A percentile compares a stretch with the other conserved stretches of the same genome.
These are phyloP conservation scores for Gymnarchus niloticus DNA, from an alignment of 2,113 vertebrate genomes.

Conservation along the genomic window DNA sequence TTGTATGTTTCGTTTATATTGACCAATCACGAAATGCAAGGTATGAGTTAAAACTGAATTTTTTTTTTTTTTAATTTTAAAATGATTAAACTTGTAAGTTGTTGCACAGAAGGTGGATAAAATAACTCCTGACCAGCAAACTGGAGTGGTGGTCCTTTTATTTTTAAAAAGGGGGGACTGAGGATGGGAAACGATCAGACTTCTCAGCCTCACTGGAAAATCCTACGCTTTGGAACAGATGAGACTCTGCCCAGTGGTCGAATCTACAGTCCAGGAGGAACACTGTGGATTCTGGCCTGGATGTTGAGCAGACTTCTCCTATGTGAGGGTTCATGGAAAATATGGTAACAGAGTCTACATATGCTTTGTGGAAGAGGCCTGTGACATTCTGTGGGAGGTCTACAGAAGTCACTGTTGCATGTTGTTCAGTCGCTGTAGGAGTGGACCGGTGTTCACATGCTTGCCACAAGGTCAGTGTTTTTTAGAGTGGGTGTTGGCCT, in stretches of 20 bases:
- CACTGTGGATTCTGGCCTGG: background rate
- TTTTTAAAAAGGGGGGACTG: too few relatives aligned
- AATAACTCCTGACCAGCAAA: too few relatives aligned
- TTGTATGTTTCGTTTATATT: background rate
- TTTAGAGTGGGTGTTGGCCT: background rate
- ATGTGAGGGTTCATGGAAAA: background rate
- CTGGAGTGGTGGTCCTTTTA: too few relatives aligned
- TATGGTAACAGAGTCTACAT: background rate
- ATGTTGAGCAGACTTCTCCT: background rate
- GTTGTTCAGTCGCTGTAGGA: background rate
- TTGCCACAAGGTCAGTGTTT: background rate
- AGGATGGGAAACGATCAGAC: too few relatives aligned
- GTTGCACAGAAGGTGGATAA: too few relatives aligned
- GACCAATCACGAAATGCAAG: background rate
- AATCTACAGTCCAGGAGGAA: background rate
- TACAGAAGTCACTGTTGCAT: background rate
- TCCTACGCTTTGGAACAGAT: too few relatives aligned
- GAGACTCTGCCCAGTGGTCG: too few relatives aligned
- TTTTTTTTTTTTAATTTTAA: background rate
- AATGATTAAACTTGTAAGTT: background rate
- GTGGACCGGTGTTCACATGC: background rate
- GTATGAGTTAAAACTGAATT: background rate
- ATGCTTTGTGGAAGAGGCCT: background rate
- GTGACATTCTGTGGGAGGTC: background rate
- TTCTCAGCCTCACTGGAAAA: background rate